phyloP scores from a whole-genome alignment of 1,140 invertebrate genomes.

The Teleopsis dalmanni region DNA sequence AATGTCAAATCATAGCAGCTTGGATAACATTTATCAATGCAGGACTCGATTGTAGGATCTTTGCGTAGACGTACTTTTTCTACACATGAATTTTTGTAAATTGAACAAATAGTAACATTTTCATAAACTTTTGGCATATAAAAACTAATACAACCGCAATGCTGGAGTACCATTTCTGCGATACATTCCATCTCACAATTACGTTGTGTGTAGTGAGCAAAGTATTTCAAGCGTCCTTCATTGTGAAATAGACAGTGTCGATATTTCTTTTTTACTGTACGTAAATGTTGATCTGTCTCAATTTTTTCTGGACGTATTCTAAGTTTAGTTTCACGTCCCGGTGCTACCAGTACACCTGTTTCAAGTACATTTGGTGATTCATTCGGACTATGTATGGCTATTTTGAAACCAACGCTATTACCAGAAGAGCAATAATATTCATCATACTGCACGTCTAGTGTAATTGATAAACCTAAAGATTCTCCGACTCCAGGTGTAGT shows the following conservation, averaged over 20 bases:
- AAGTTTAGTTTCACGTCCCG: slow-evolving; percentile 59
- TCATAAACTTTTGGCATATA: slow-evolving; percentile 53
- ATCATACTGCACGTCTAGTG: slow-evolving; percentile 58
- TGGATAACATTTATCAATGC: slow-evolving; percentile 54
- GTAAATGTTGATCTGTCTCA: slow-evolving; percentile 51
- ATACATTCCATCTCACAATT: slow-evolving; percentile 68
- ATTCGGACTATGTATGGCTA: slow-evolving; percentile 61
- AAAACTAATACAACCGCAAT: slow-evolving; percentile 61
- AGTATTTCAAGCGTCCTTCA: slow-evolving; percentile 61
- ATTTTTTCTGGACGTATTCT: slow-evolving; percentile 58
- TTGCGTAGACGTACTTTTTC: slow-evolving; percentile 23
- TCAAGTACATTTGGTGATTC: slow-evolving; percentile 69
- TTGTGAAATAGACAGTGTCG: slow-evolving; percentile 62
- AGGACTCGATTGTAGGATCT: slow-evolving; percentile 19
- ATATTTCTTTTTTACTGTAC: slow-evolving; percentile 53
- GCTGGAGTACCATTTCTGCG: slow-evolving; percentile 54
- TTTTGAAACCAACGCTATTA: slow-evolving; percentile 65
- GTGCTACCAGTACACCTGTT: slow-evolving; percentile 57
- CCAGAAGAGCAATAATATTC: slow-evolving; percentile 73
- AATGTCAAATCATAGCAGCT: slow-evolving; percentile 62
- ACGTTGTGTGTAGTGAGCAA: slow-evolving; percentile 32
- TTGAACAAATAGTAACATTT: slow-evolving; percentile 27
- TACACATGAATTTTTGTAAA: slow-evolving; percentile 22
- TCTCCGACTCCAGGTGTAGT: slow-evolving; percentile 54
- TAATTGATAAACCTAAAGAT: slow-evolving; percentile 60